Evolutionary conservation across 2,888 invertebrate genomes (phyloP), one percentile per base, ranked within the genome.

Genomic region (Elaeidobius kamerunicus): DNA sequence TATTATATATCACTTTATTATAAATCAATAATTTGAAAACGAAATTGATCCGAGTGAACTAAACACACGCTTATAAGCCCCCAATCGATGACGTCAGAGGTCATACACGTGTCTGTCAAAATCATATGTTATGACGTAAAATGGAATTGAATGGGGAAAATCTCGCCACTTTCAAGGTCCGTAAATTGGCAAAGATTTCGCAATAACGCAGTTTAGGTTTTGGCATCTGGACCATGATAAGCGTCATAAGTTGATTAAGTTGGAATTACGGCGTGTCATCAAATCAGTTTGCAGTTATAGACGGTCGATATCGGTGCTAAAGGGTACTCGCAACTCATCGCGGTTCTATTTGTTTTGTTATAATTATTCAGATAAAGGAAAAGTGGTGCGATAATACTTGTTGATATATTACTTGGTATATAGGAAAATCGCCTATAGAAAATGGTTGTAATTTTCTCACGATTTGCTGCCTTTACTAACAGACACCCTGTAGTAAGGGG

Each of bases 401-500:
- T 39, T 36, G 6, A 36, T 36, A 2, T 7, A 12, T 3, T 2
- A 20, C 11, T 17, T 19, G 12, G 1, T 27, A 27, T 17, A 16
- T n/a, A 7, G 9, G 15, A 35, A 35, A 35, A 15, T 5, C 15
- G 9, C 5, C 7, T 41, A 17, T 3, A n/a, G 34, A 42, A 48
- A 50, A 58, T 58, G 60, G 59, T 73, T 62, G 70, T 73, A 27
- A 65, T 75, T 48, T 67, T 77, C n/a, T 75, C 77, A 2, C 76
- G 76, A 69, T 67, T 78, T 15, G 65, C 67, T 0, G 71, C 71
- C 1, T 69, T 78, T n/a, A 73, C 75, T 1, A 65, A 66, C 1
- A 73, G 74, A 41, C 77, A 75, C 55, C 81, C 80, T 0, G 74
- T 73, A 70, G 76, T 75, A 71, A 75, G 73, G 63, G 87, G 87